Conservation (phyloP, 2,113 vertebrate species). For the Tauraco erythrolophus region DNA sequence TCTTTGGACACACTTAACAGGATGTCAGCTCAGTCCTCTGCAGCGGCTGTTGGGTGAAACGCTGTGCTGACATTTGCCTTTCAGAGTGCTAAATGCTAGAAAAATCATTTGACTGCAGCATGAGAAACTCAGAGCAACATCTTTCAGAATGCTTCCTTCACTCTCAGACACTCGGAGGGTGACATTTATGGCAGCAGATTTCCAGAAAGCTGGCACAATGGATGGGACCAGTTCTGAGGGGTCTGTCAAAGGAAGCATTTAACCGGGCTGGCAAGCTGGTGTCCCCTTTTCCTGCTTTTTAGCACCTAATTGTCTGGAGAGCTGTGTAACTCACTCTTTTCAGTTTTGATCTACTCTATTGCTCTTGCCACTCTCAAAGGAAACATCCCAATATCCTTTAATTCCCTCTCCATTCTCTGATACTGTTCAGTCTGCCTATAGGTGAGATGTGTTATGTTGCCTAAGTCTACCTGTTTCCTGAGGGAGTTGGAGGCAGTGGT, state of each 20-base stretch:
- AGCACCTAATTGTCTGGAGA: background rate
- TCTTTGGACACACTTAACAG: background rate
- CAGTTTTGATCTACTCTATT: background rate
- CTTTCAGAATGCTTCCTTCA: background rate
- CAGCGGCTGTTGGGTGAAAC: background rate
- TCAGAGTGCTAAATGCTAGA: background rate
- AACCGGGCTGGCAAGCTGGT: background rate
- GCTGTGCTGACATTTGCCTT: slow-evolving; percentile 29
- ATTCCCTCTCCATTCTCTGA: background rate
- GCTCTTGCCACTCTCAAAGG: background rate
- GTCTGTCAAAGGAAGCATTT: background rate
- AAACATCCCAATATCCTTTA: background rate
- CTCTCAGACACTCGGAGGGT: background rate
- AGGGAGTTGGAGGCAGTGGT: background rate
- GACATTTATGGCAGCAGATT: background rate
- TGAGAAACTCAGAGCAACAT: background rate
- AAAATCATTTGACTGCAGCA: background rate
- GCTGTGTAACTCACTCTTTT: background rate
- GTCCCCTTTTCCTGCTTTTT: background rate
- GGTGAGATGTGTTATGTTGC: background rate
- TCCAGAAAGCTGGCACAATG: background rate
- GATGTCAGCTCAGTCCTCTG: background rate
- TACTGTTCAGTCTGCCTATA: background rate
- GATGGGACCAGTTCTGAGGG: background rate
- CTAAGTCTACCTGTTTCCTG: background rate